phyloP scores from a whole-genome alignment of 2,113 vertebrate species.

The Antechinus flavipes region DNA sequence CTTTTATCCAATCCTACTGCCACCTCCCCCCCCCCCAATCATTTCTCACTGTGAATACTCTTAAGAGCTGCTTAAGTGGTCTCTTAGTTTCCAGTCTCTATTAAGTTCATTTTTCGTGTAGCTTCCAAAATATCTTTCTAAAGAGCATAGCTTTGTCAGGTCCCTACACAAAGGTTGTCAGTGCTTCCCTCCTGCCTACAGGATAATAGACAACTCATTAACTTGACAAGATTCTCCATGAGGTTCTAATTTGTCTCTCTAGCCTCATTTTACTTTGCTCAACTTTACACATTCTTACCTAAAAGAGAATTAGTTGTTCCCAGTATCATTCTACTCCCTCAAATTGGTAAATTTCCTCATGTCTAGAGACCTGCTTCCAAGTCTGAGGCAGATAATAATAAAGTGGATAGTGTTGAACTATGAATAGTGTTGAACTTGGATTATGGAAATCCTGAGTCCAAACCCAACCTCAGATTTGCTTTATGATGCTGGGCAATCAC shows the following conservation, averaged over 20 bases:
- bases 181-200: not conserved
- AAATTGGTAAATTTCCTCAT: not conserved
- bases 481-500: not conserved
- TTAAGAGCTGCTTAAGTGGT: not conserved
- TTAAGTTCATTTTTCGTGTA: not conserved
- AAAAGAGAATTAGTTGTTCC: not conserved
- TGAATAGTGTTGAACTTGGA: not conserved
- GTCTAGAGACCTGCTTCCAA: not conserved
- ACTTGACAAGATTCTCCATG: not conserved
- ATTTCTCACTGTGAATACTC: not conserved
- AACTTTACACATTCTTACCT: not conserved
- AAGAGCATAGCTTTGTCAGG: not conserved
- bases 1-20: not conserved
- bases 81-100: not conserved
- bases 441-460: not conserved
- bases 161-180: not conserved
- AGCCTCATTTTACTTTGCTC: not conserved
- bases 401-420: not conserved
- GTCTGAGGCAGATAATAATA: not conserved
- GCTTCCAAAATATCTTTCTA: not conserved
- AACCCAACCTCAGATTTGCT: not conserved
- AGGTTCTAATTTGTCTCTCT: not conserved
- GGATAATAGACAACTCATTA: not conserved
- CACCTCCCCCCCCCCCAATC: not conserved
- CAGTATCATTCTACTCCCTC: not conserved